phyloP scores from a whole-genome alignment of 2,888 invertebrate species.

The Cepaea hortensis region DNA sequence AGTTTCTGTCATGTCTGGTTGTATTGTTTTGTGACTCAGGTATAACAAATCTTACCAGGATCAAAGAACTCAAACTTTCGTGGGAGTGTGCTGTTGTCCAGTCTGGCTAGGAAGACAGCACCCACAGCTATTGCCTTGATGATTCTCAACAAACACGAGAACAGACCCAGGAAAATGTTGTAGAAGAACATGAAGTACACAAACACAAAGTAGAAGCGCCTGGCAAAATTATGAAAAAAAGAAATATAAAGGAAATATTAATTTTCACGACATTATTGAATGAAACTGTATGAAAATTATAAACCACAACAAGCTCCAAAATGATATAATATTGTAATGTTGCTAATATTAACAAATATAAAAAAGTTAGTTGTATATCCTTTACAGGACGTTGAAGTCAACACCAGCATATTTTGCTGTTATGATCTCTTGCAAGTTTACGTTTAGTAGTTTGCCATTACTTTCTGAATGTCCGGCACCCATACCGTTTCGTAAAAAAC shows the following conservation, averaged over 20 bases:
- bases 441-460: no score
- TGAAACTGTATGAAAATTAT: conserved; percentile 22
- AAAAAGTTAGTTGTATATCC: no score
- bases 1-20: no score
- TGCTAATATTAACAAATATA: no score
- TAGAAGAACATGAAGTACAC: conserved; percentile 72
- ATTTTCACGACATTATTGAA: background rate
- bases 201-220: conserved; percentile 64
- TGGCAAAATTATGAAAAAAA: conserved; percentile 50
- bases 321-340: no score
- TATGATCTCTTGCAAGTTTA: no score
- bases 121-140: conserved; percentile 64
- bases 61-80: conserved; percentile 65
- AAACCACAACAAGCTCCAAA: no score
- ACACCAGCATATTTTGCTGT: no score
- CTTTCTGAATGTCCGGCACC: no score
- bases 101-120: conserved; percentile 63
- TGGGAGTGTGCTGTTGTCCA: conserved; percentile 68
- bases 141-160: conserved; percentile 66
- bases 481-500: no score
- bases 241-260: background rate
- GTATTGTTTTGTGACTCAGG: no score
- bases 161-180: conserved; percentile 69
- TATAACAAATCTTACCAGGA: conserved; percentile 57
- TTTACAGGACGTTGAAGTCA: no score